Evolutionary conservation across 2,113 vertebrate species (phyloP).

Genomic region (Pyxicephalus adspersus): DNA sequence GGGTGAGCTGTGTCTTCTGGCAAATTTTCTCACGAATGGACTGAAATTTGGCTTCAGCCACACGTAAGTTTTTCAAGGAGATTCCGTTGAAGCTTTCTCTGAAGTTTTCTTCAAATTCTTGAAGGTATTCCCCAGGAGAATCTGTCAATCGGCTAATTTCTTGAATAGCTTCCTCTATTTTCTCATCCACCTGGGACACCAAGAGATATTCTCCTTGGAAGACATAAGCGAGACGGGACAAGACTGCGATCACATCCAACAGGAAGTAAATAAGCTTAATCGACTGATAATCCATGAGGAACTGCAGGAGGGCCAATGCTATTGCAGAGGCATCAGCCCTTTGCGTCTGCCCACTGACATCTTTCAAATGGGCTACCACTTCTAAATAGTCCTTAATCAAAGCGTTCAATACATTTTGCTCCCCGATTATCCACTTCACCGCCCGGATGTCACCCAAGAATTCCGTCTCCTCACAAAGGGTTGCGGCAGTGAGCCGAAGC

Average conservation of each 20-base stretch:
- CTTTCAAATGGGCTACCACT: conserved; percentile 92
- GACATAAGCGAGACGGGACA: conserved; percentile 88
- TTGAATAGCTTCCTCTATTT: conserved; percentile 90
- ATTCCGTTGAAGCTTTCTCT: conserved; percentile 94
- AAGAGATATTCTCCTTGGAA: conserved; percentile 92
- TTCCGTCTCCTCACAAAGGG: conserved; percentile 90
- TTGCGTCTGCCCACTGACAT: conserved; percentile 91
- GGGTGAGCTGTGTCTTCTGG: conserved; percentile 87
- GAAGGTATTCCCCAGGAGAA: conserved; percentile 90
- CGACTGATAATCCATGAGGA: conserved; percentile 95
- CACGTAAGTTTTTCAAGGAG: conserved; percentile 89
- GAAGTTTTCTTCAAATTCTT: conserved; percentile 96
- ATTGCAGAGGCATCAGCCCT: conserved; percentile 89
- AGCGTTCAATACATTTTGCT: conserved; percentile 93
- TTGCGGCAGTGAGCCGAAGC: conserved; percentile 85
- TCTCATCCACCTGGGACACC: conserved; percentile 88
- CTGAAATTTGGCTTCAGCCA: conserved; percentile 96
- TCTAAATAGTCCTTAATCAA: conserved; percentile 96
- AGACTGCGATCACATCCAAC: conserved; percentile 88
- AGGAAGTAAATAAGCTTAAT: conserved; percentile 96
- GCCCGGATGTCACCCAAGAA: conserved; percentile 93
- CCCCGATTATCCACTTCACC: conserved; percentile 91
- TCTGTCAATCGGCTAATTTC: conserved; percentile 90
- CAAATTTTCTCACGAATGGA: conserved; percentile 96
- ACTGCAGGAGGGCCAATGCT: conserved; percentile 90